Percentiles rank a stretch among this genome's conserved stretches.
Conservation (phyloP, 2,113 vertebrate species). For the Silurus asotus region DNA sequence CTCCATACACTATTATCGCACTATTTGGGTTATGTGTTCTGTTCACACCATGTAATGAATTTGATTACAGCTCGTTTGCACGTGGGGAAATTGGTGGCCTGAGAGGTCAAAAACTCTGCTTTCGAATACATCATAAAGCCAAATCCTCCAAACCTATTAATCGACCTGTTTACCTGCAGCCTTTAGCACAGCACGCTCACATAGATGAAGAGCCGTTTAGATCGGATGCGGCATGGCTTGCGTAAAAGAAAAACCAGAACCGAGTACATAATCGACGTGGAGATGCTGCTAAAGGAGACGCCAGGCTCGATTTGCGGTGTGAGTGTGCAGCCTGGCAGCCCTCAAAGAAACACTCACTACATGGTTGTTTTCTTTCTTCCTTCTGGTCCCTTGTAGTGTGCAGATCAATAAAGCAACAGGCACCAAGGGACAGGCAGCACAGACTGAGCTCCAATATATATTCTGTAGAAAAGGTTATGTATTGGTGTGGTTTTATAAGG, state of each 20-base stretch:
- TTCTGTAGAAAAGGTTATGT: constrained; percentile 55
- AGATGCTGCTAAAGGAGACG: constrained; percentile 65
- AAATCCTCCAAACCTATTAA: constrained; percentile 69
- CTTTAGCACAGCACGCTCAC: constrained; percentile 60
- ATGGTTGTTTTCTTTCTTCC: constrained; percentile 43
- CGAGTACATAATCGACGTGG: constrained; percentile 68
- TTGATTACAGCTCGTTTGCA: constrained; percentile 70
- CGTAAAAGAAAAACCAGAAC: constrained; percentile 58
- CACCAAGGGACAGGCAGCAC: constrained; percentile 50
- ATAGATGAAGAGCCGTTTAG: constrained; percentile 75
- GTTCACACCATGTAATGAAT: constrained; percentile 74
- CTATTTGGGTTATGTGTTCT: constrained; percentile 72
- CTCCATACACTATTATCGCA: constrained; percentile 69
- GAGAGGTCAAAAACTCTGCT: constrained; percentile 67
- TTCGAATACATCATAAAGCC: constrained; percentile 70
- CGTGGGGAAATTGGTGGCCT: constrained; percentile 63
- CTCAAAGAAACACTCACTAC: constrained; percentile 56
- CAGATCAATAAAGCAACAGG: constrained; percentile 60
- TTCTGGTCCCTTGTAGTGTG: neutral
- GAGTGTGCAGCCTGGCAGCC: constrained; percentile 57
- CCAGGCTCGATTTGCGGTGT: constrained; percentile 67
- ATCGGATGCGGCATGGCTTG: constrained; percentile 67
- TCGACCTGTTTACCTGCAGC: constrained; percentile 72
- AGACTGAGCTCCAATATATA: constrained; percentile 45
- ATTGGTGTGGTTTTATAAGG: constrained; percentile 50